Evolutionary conservation across 2,797 vertebrate genomes (phyloP).

Genomic region (Myotis findleyi): DNA sequence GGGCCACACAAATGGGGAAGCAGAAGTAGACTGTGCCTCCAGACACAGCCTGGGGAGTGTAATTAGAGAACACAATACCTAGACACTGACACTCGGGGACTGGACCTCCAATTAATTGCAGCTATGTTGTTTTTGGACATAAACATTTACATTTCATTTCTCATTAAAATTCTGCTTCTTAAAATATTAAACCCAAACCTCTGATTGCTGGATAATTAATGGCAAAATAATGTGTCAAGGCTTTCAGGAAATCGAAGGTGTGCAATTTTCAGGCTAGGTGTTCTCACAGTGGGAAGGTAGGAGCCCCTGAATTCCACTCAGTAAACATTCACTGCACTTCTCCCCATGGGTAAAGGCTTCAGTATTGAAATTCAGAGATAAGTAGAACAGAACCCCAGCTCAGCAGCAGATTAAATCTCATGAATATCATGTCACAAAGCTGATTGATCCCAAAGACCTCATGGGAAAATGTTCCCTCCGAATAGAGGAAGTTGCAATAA

Average conservation of each 20-base stretch:
- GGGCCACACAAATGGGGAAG: neutral
- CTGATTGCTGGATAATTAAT: constrained; percentile 75
- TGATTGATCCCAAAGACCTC: neutral
- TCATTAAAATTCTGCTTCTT: constrained; percentile 77
- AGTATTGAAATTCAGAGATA: rapidly evolving
- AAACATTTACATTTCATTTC: constrained; percentile 79
- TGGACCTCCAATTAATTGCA: constrained; percentile 52
- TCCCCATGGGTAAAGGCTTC: neutral
- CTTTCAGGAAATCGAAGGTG: constrained; percentile 21
- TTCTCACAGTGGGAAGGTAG: neutral
- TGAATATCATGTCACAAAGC: neutral
- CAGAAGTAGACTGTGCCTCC: neutral
- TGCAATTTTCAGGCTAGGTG: neutral
- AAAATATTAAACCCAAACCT: constrained; percentile 68
- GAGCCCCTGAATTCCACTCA: neutral
- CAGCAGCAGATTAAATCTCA: neutral
- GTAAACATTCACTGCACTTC: neutral
- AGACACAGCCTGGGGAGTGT: neutral
- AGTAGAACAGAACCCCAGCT: neutral
- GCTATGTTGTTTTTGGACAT: constrained; percentile 55
- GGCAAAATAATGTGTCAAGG: constrained; percentile 50
- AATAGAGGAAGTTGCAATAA: neutral
- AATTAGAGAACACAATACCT: constrained; percentile 20
- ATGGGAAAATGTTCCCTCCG: neutral
- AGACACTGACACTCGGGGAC: constrained; percentile 9